Conservation (phyloP, 2,113 vertebrate genomes). For the Illadopsis cleaveri region DNA sequence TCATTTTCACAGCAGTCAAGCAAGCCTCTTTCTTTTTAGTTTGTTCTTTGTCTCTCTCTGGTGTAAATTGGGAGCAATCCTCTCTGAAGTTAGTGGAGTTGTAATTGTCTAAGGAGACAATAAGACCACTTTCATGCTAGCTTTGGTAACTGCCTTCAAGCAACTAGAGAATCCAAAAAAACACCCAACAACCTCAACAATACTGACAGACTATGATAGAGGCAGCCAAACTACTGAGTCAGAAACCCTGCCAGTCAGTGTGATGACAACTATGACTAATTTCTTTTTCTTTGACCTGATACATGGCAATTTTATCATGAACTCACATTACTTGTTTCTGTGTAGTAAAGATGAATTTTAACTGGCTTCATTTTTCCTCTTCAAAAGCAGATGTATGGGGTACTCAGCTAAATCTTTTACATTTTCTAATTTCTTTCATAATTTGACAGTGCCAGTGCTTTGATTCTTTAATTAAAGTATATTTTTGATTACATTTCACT, state of each 20-base stretch:
- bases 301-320: not conserved
- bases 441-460: not conserved
- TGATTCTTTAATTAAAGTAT: not conserved
- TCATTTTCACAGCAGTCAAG: not conserved
- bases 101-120: not conserved
- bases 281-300: not conserved
- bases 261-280: not conserved
- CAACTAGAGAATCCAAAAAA: not conserved
- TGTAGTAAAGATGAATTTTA: not conserved
- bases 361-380: not conserved
- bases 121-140: not conserved
- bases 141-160: not conserved
- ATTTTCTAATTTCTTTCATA: constrained; percentile 4
- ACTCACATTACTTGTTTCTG: not conserved
- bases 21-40: not conserved
- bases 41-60: not conserved
- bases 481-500: not conserved
- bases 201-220: not conserved
- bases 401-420: not conserved
- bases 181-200: not conserved
- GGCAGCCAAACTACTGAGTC: not conserved
- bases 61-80: not conserved
- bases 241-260: not conserved
- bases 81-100: not conserved
- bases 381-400: not conserved